Evolutionary conservation across 2,797 vertebrate genomes (phyloP).

Genomic region (Eutrigla gurnardus): DNA sequence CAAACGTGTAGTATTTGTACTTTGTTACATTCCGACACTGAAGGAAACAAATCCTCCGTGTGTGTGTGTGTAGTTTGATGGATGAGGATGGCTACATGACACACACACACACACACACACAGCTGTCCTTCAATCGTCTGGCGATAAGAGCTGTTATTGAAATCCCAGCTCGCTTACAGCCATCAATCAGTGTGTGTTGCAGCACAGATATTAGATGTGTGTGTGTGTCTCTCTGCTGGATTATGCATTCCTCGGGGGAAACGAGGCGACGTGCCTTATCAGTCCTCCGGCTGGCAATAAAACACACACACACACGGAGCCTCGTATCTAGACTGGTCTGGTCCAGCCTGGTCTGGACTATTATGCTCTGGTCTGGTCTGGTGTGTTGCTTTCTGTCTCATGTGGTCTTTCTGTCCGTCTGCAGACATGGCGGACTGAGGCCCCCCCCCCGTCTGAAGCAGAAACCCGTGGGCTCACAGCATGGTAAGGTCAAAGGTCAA

Average conservation of each 20-base stretch:
- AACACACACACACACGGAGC: constrained; percentile 51
- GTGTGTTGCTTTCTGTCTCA: constrained; percentile 1
- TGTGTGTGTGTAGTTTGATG: not conserved
- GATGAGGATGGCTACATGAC: not conserved
- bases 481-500: constrained; percentile 57
- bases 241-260: constrained; percentile 83
- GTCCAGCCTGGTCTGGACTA: no score
- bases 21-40: not conserved
- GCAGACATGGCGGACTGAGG: constrained; percentile 67
- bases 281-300: constrained; percentile 83
- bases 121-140: constrained; percentile 50
- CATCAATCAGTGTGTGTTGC: constrained; percentile 61
- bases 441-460: constrained; percentile 53
- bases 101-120: constrained; percentile 21
- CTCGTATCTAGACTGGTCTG: constrained; percentile 1
- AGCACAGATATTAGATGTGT: not conserved
- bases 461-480: constrained; percentile 59
- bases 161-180: constrained; percentile 70
- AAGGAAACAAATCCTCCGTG: not conserved
- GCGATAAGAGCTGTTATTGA: constrained; percentile 66
- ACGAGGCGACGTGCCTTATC: constrained; percentile 83
- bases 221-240: constrained; percentile 67
- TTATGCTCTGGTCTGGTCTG: no score
- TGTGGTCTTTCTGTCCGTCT: constrained; percentile 14
- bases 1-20: not conserved